A percentile compares a stretch with the other conserved stretches of the same genome.
These are phyloP conservation scores for Equus przewalskii DNA, from an alignment of 2,113 vertebrate genomes.

Conservation along the genomic window DNA sequence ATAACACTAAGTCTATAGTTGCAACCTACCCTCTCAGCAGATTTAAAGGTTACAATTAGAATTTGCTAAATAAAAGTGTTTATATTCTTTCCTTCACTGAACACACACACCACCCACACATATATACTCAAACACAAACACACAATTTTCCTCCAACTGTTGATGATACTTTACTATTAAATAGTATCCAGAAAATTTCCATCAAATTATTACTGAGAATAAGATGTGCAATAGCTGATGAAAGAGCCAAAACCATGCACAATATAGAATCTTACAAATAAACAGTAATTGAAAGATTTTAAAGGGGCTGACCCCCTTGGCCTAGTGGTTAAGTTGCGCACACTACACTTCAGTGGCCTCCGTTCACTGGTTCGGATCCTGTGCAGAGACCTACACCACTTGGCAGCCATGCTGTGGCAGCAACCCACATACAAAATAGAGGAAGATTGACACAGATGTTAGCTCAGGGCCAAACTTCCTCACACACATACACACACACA, in stretches of 20 bases:
- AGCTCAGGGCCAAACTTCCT: too few relatives aligned
- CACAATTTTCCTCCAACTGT: not conserved
- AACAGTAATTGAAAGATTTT: not conserved
- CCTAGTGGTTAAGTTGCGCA: too few relatives aligned
- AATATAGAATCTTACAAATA: not conserved
- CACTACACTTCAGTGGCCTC: too few relatives aligned
- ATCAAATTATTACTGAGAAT: constrained; percentile 15
- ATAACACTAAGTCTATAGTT: constrained; percentile 65
- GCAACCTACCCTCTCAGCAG: constrained; percentile 32
- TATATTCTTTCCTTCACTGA: not conserved
- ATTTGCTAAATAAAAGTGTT: constrained; percentile 52
- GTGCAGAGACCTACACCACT: too few relatives aligned
- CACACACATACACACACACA: too few relatives aligned
- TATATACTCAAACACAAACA: not conserved
- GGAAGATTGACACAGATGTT: too few relatives aligned
- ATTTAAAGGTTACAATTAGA: constrained; percentile 71
- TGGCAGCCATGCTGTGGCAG: too few relatives aligned
- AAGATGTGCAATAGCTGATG: not conserved
- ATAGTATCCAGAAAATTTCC: not conserved
- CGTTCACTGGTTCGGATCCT: too few relatives aligned
- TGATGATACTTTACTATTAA: not conserved
- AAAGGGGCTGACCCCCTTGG: not conserved
- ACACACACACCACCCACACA: not conserved
- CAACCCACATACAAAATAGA: too few relatives aligned
- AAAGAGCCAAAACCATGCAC: not conserved